Base-by-base conservation (phyloP, 2,888 invertebrate genomes). In the Erebia epiphron region DNA sequence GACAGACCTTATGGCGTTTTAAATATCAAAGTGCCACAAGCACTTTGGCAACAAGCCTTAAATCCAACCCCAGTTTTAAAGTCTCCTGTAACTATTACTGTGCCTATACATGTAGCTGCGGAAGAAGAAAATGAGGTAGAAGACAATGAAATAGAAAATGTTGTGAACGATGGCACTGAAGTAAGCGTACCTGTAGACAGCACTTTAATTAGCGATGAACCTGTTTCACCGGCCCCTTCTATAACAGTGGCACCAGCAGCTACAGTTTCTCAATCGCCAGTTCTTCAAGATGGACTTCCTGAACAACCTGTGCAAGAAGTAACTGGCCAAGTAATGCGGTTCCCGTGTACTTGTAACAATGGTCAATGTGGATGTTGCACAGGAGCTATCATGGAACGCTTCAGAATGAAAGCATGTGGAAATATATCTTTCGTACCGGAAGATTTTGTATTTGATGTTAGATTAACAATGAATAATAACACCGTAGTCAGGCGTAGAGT, bases 341-440 rank as follows among this genome's bases (percentile, higher is more conserved):
- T 94, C 73, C 96, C 95, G 0, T 96, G 96, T 82, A 86, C 92
- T 0, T 96, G 96, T 80, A 85, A 86, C 0, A 83, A 86, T 43
- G 95, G 96, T 18, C 89, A 95, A 79, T 96, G 96, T 81, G 94
- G 95, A 11, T 96, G 96, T 79, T 96, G 96, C 79, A 95, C 96
- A 1, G 95, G 95, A 16, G 90, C 95, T 68, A 86, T 96, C 63
- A 84, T 96, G 77, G 94, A 95, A 71, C 88, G 94, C 56, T 94
- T 96, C 78, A 95, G 94, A 75, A 96, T 96, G 91, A 96, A 96
- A 82, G 95, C 96, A 21, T 97, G 97, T 84, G 95, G 96, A 57
- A 97, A 97, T 81, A 92, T 97, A 35, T 95, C 95, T 13, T 97
- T 97, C 82, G 94, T 96, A 21, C 96, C 97, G 0, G 97, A 97